Conservation (phyloP, 1,140 invertebrate genomes). For the Rhagoletis zephyria region DNA sequence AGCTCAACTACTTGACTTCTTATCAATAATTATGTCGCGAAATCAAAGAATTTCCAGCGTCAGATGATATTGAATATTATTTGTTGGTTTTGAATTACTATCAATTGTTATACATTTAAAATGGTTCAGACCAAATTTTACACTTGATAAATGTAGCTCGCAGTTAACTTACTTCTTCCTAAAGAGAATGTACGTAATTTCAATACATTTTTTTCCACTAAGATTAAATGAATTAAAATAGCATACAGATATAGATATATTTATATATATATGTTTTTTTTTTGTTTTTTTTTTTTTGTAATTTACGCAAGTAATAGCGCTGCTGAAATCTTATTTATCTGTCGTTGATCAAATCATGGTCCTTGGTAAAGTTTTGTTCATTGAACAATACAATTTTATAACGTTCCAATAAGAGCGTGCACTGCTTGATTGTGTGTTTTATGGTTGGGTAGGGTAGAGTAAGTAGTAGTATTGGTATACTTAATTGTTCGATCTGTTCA, state of each 20-base stretch:
- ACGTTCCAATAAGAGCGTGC: conserved; percentile 27
- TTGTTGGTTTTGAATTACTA: neutral
- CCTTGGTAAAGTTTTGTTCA: conserved; percentile 19
- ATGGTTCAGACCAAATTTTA: conserved; percentile 10
- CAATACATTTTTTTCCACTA: conserved; percentile 21
- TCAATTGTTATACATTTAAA: conserved; percentile 44
- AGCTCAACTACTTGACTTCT: neutral
- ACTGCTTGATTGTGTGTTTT: conserved; percentile 3
- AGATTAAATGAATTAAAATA: conserved; percentile 20
- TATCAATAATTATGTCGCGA: neutral
- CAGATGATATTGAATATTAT: neutral
- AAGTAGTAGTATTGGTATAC: neutral
- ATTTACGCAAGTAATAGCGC: neutral
- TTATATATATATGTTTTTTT: too few species aligned
- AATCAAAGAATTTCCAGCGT: conserved; percentile 7
- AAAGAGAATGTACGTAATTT: conserved; percentile 5
- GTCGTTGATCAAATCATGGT: conserved; percentile 22
- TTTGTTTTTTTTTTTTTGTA: neutral
- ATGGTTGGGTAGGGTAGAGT: neutral
- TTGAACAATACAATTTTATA: neutral
- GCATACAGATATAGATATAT: neutral
- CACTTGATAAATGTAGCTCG: neutral
- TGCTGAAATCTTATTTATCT: neutral
- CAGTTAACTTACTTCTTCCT: conserved; percentile 18
- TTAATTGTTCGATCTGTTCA: conserved; percentile 22